Conservation (phyloP, 2,113 vertebrate genomes). For the Nanger granti region DNA sequence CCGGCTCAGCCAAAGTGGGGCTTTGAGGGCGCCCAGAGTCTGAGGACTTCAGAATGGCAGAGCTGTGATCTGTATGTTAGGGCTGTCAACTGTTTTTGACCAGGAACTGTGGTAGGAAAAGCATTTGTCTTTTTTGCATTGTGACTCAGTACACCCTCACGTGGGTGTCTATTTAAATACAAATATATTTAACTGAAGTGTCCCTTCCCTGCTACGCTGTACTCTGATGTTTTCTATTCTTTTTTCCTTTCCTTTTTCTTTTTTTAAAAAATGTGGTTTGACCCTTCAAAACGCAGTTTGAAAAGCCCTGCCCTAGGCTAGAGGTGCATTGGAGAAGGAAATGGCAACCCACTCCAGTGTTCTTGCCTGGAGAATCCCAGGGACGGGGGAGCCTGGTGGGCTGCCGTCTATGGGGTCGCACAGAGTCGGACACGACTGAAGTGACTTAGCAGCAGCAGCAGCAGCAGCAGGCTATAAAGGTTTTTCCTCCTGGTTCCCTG, state of each 20-base stretch:
- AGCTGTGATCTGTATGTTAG: background rate
- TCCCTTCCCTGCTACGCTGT: background rate
- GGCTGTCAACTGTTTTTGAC: background rate
- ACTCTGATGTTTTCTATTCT: background rate
- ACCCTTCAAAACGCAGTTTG: background rate
- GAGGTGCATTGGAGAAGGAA: too few relatives aligned
- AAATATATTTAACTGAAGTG: background rate
- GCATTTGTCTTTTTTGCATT: background rate
- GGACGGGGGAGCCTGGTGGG: too few relatives aligned
- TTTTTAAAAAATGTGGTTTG: background rate
- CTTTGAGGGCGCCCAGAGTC: fast-evolving
- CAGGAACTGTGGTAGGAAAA: background rate
- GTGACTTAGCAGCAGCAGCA: too few relatives aligned
- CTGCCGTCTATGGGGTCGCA: too few relatives aligned
- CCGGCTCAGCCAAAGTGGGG: fast-evolving
- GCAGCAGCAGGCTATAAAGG: background rate
- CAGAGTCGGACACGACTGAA: too few relatives aligned
- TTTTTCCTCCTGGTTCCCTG: background rate
- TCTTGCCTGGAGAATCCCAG: too few relatives aligned
- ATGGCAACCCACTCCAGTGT: too few relatives aligned
- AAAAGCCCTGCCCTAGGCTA: background rate
- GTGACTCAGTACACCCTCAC: background rate
- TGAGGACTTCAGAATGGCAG: fast-evolving
- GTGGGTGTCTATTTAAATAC: background rate
- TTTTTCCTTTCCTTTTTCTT: background rate